Evolutionary conservation across 1,140 invertebrate genomes (phyloP).

Genomic region (Halesus radiatus): DNA sequence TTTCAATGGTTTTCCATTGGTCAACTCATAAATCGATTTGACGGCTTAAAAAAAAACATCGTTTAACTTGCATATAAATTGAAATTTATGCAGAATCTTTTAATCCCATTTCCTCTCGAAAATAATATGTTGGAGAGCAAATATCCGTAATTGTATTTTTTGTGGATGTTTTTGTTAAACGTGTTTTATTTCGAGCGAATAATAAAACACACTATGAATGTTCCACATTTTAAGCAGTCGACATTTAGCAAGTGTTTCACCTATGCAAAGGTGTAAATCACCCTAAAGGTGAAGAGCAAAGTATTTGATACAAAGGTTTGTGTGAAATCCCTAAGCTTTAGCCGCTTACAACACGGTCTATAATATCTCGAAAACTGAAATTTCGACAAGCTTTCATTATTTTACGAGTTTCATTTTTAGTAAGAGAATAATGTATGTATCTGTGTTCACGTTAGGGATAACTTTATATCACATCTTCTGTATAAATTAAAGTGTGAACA

Average conservation of each 20-base stretch:
- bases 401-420: too few relatives aligned
- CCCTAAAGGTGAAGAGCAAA: constrained; percentile 5
- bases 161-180: neutral
- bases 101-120: neutral
- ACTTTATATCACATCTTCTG: too few relatives aligned
- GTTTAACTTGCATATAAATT: constrained; percentile 23
- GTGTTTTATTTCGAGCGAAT: neutral
- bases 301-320: too few relatives aligned
- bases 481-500: too few relatives aligned
- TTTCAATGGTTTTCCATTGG: neutral
- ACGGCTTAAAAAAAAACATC: constrained; percentile 8
- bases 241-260: constrained; percentile 15
- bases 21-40: neutral
- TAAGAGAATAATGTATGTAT: too few relatives aligned
- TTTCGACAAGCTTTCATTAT: too few relatives aligned
- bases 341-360: too few relatives aligned
- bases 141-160: constrained; percentile 6
- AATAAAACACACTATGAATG: neutral
- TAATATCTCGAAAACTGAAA: too few relatives aligned
- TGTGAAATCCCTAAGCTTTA: too few relatives aligned
- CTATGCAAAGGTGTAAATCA: neutral
- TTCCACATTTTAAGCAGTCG: constrained; percentile 3
- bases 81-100: constrained; percentile 21
- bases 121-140: neutral
- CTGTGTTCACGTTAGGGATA: too few relatives aligned